These are phyloP conservation scores for Polyommatus icarus DNA, from an alignment of 2,888 invertebrate genomes.

Conservation along the genomic window DNA sequence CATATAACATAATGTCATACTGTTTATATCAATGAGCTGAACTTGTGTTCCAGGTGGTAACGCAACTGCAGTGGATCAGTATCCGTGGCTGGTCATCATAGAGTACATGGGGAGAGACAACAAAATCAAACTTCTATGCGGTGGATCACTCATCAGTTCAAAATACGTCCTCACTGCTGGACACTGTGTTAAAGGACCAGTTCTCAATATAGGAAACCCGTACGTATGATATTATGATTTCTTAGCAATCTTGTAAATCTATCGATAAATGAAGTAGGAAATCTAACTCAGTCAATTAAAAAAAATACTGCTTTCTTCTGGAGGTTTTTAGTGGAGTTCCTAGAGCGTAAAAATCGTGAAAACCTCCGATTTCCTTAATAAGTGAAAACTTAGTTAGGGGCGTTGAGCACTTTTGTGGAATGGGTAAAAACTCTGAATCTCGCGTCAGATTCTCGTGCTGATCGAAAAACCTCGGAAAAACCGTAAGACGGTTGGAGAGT, in stretches of 20 bases:
- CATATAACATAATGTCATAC: too few species aligned
- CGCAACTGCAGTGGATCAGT: constrained; percentile 70
- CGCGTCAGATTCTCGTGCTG: too few species aligned
- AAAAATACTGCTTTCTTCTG: too few species aligned
- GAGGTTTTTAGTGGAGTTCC: too few species aligned
- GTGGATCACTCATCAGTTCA: constrained; percentile 73
- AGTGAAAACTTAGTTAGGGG: too few species aligned
- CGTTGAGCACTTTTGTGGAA: too few species aligned
- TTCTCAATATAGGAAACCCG: constrained; percentile 59
- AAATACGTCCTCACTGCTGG: constrained; percentile 78
- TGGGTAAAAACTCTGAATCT: too few species aligned
- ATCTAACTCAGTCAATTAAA: not conserved
- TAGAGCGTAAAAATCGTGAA: too few species aligned
- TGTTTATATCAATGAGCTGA: too few species aligned
- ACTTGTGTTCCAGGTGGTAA: constrained; percentile 49
- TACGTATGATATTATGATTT: constrained; percentile 50
- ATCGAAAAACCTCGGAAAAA: too few species aligned
- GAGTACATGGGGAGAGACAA: constrained; percentile 56
- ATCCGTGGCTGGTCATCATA: constrained; percentile 78
- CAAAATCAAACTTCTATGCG: constrained; percentile 62
- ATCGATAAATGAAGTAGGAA: not conserved
- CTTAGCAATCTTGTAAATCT: not conserved
- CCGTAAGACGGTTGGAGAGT: too few species aligned
- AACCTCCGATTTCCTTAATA: too few species aligned
- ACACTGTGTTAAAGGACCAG: constrained; percentile 72